These are phyloP conservation scores for Esox masquinongy DNA, from an alignment of 2,797 vertebrate genomes.

Conservation along the genomic window DNA sequence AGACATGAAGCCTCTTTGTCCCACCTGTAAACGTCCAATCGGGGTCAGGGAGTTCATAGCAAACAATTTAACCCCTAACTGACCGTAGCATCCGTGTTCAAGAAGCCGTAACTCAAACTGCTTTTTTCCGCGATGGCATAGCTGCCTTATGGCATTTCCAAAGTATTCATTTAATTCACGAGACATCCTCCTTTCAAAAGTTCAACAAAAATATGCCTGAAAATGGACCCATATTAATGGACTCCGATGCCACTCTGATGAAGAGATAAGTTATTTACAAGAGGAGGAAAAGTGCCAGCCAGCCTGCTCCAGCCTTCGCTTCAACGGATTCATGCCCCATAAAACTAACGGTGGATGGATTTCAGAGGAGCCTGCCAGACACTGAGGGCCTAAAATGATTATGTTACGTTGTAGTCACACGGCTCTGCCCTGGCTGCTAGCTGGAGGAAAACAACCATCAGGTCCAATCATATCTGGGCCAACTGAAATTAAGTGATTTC, in stretches of 20 bases:
- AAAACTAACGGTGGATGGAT: slow-evolving; percentile 64
- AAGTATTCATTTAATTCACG: background rate
- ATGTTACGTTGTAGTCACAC: slow-evolving; percentile 61
- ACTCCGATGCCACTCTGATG: background rate
- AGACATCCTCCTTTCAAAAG: background rate
- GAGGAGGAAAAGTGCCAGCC: slow-evolving; percentile 10
- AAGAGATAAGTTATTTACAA: background rate
- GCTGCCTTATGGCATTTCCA: background rate
- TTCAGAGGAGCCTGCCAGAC: slow-evolving; percentile 57
- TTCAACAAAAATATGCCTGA: background rate
- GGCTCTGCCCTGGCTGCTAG: slow-evolving; percentile 36
- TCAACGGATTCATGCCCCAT: slow-evolving; percentile 53
- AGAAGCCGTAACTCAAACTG: background rate
- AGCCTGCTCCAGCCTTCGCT: slow-evolving; percentile 48
- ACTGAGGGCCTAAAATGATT: slow-evolving; percentile 71
- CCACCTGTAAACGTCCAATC: slow-evolving; percentile 20
- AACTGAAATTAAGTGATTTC: slow-evolving; percentile 56
- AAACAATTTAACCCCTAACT: slow-evolving; percentile 18
- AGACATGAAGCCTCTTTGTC: slow-evolving; percentile 34
- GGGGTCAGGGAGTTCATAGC: slow-evolving; percentile 39
- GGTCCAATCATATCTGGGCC: slow-evolving; percentile 9
- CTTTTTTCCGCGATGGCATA: background rate
- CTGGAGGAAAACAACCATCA: slow-evolving; percentile 55
- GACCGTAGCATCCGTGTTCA: slow-evolving; percentile 10
- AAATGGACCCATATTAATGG: background rate